Conservation (phyloP, 2,113 vertebrate species). For the Rostratula benghalensis region DNA sequence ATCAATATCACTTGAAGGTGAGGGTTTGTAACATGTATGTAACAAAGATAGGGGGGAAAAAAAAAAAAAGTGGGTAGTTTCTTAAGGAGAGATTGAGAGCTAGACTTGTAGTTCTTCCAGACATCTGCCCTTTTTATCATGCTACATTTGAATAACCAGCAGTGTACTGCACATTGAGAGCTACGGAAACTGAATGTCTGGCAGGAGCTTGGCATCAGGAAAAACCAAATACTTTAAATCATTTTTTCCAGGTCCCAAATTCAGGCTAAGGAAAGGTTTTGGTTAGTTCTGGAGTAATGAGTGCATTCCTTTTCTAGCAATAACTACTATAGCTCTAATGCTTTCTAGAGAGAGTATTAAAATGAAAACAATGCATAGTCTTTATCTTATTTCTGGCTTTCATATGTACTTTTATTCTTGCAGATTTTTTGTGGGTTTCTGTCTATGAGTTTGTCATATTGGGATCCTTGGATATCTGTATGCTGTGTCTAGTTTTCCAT, state of each 20-base stretch:
- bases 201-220: not conserved
- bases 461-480: not conserved
- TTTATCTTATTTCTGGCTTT: not conserved
- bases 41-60: not conserved
- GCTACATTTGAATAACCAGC: not conserved
- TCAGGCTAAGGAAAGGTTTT: not conserved
- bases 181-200: not conserved
- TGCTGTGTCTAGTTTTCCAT: not conserved
- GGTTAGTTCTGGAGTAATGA: not conserved
- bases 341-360: not conserved
- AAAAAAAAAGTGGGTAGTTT: not conserved
- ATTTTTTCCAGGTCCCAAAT: not conserved
- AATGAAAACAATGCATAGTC: not conserved
- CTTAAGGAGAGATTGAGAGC: not conserved
- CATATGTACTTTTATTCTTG: not conserved
- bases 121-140: not conserved
- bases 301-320: not conserved
- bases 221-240: not conserved
- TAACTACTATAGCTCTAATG: not conserved
- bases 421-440: not conserved
- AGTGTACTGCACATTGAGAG: not conserved
- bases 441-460: not conserved
- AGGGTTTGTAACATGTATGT: not conserved
- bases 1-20: not conserved
- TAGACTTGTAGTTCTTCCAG: not conserved